A percentile compares a stretch with the other conserved stretches of the same genome.
phyloP scores from a whole-genome alignment of 2,113 vertebrate genomes.

The Fregata magnificens region DNA sequence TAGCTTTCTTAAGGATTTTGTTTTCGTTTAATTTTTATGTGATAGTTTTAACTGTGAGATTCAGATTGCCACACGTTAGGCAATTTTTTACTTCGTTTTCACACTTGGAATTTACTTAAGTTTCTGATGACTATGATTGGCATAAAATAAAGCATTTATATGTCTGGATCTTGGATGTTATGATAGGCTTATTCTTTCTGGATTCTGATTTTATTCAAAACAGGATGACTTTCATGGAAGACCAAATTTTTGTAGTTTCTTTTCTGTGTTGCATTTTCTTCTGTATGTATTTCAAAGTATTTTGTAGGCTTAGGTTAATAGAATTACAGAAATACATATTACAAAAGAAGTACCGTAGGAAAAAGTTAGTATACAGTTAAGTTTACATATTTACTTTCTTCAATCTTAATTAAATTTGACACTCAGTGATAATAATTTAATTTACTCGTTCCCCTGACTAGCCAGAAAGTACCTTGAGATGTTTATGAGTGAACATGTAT shows the following conservation, averaged over 20 bases:
- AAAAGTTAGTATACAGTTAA: background rate
- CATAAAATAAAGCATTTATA: background rate
- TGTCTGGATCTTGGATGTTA: background rate
- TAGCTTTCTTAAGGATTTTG: background rate
- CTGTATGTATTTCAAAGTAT: background rate
- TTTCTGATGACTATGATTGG: background rate
- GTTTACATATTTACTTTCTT: background rate
- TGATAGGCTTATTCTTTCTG: background rate
- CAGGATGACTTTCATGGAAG: background rate
- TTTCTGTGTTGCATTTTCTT: background rate
- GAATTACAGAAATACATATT: background rate
- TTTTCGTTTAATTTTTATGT: background rate
- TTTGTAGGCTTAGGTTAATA: background rate
- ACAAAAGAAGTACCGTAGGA: background rate
- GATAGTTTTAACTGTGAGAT: background rate
- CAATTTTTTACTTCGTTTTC: background rate
- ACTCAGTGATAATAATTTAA: background rate
- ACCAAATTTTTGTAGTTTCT: background rate
- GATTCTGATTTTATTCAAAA: background rate
- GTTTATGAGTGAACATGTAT: background rate
- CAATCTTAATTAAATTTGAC: background rate
- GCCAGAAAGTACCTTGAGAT: background rate
- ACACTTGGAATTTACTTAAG: background rate
- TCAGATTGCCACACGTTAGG: background rate
- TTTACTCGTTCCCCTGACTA: background rate